Conservation (phyloP, 2,888 invertebrate genomes). For the Apantesis nais region DNA sequence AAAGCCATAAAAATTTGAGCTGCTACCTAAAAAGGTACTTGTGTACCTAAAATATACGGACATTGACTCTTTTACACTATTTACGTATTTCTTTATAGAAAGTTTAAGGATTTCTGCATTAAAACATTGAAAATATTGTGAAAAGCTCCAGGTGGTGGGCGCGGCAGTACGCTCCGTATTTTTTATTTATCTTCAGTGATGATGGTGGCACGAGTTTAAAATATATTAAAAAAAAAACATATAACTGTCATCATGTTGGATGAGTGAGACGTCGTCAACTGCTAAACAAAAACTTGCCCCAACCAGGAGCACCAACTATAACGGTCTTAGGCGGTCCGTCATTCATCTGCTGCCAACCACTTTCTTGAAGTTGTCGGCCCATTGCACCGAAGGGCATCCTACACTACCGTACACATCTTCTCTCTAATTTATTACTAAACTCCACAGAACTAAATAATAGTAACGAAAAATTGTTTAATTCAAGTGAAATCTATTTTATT, state of each 20-base stretch:
- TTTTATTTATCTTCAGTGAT: slow-evolving; percentile 65
- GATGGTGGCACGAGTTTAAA: no score
- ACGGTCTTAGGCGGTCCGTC: background rate
- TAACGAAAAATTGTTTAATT: no score
- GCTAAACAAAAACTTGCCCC: background rate
- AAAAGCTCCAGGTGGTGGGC: slow-evolving; percentile 68
- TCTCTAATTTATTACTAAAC: background rate
- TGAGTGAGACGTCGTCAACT: no score
- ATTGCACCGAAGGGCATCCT: background rate
- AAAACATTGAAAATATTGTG: slow-evolving; percentile 48
- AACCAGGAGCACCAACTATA: background rate
- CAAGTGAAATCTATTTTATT: no score
- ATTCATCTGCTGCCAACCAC: background rate
- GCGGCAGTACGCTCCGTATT: slow-evolving; percentile 51
- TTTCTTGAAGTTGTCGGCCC: background rate
- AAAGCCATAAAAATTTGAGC: slow-evolving; percentile 4
- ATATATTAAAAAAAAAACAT: background rate
- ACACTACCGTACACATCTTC: background rate
- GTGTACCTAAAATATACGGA: slow-evolving; percentile 10
- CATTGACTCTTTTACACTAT: slow-evolving; percentile 11
- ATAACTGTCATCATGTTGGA: background rate
- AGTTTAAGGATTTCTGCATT: slow-evolving; percentile 42
- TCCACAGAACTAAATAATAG: background rate
- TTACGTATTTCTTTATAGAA: slow-evolving; percentile 22
- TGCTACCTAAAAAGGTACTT: background rate